phyloP scores from a whole-genome alignment of 2,888 invertebrate genomes.

The Athetis lepigone region DNA sequence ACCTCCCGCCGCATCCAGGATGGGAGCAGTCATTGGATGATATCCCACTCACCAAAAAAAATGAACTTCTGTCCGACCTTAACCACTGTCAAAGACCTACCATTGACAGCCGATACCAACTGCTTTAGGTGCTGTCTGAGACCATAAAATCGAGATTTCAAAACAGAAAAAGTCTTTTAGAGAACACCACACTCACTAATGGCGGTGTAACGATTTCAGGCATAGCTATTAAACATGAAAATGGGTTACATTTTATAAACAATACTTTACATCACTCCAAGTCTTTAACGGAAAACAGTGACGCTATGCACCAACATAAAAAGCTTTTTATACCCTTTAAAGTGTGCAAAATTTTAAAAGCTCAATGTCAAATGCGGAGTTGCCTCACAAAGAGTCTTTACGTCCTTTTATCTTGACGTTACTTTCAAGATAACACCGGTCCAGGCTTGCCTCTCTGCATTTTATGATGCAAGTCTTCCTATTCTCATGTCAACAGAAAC shows the following conservation, averaged over 20 bases:
- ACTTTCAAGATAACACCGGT: constrained; percentile 56
- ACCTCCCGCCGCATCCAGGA: too few relatives aligned
- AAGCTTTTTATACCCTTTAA: constrained; percentile 59
- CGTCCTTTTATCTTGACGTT: constrained; percentile 60
- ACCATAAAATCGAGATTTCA: too few relatives aligned
- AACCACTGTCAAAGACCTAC: too few relatives aligned
- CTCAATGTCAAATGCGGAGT: constrained; percentile 56
- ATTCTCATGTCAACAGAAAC: constrained; percentile 41
- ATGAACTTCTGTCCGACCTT: too few relatives aligned
- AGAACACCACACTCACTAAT: too few relatives aligned
- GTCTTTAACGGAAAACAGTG: constrained; percentile 32
- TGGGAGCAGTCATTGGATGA: too few relatives aligned
- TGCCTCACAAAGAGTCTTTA: constrained; percentile 52
- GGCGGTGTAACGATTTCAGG: too few relatives aligned
- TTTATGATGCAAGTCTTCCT: constrained; percentile 50
- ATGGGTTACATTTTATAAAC: constrained; percentile 8
- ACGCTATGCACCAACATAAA: constrained; percentile 36
- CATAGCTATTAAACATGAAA: neutral
- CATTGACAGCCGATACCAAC: too few relatives aligned
- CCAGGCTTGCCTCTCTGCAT: constrained; percentile 47
- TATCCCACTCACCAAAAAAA: too few relatives aligned
- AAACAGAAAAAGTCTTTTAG: too few relatives aligned
- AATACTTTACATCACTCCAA: neutral
- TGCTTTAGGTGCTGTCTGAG: too few relatives aligned
- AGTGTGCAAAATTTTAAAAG: constrained; percentile 56